Evolutionary conservation across 2,113 vertebrate species (phyloP), one percentile per base, ranked within the genome.

Genomic region (Dinomys branickii): DNA sequence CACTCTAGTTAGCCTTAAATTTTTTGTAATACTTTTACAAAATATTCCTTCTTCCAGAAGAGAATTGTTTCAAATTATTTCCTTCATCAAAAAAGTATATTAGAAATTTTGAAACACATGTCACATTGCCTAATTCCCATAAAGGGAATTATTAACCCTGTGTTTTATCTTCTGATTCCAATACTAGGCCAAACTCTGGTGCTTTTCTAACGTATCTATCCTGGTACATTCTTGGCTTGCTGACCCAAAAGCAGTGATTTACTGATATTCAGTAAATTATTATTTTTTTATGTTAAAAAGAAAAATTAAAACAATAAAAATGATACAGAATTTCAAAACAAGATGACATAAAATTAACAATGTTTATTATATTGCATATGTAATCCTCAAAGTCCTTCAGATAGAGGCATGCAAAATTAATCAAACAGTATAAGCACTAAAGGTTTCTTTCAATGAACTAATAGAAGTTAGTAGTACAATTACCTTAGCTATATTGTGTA

Each of bases 11-110:
- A 83, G 89, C 44, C n/a, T 50, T 85, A 56, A 22, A 63, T 61
- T 96, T 93, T 80, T 71, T 69, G 63, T 82, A 71, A 88, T 83
- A 1, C n/a, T 83, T 28, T 91, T 84, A 50, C 17, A 96, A 80
- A 44, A 94, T 50, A 86, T 67, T 87, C 7, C 17, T 90, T 93
- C 2, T 47, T 44, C 92, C 10, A 85, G 38, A 95, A 89, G 54
- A 86, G 61, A 83, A 81, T 24, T 47, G 22, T 26, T 28, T 75
- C 11, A 87, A 77, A 81, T 47, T 58, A 86, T 58, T 90, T 82
- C 24, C 69, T 87, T 61, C 7, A 71, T 63, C 78, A 71, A 81
- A 92, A 96, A 90, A 59, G 16, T 28, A 19, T 24, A 75, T 58
- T 20, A 8, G 38, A 86, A 89, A 81, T 89, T 89, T 67, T n/a